Evolutionary conservation across 2,888 invertebrate species (phyloP), one percentile per base, ranked within the genome.

Genomic region (Morinoia aosen): DNA sequence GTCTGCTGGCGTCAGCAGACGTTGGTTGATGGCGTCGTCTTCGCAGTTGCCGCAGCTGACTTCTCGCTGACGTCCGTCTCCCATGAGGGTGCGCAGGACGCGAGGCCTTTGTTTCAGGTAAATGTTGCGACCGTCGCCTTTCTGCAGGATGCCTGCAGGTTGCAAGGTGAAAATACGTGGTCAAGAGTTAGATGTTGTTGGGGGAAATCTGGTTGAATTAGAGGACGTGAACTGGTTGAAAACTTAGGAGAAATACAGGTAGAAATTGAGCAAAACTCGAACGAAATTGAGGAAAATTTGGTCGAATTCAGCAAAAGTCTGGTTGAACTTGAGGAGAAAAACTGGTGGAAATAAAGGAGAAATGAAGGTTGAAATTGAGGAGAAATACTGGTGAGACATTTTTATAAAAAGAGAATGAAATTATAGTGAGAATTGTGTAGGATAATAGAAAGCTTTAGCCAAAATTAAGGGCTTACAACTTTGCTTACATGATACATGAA

Each of bases 21-120:
- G 98, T 95, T 99, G 98, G 97, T 99, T 98, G 97, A 98, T 98
- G 16, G 96, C 96, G 7, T 96, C 95, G 5, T 96, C 96, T 88
- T 96, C 96, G 90, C 96, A 96, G 39, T 95, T 94, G 39, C 98
- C 98, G 97, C 99, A 99, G 97, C 98, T 98, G 64, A 99, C 97
- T 5, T 98, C 98, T 94, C 99, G 98, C 97, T 99, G 98, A 95
- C 99, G 98, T 1, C 99, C 99, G 56, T 98, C 99, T n/a, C 99
- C 99, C 98, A 99, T 95, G 64, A 96, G 88, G 16, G 96, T 96
- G 19, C 94, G 91, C 94, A 98, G 99, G 97, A 98, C 98, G 93
- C 99, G 99, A 97, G 99, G 99, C 97, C 99, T 98, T 97, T 99
- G 99, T 97, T 99, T 99, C 97, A 99, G 98, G 97, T 99, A 99